A percentile compares a stretch with the other conserved stretches of the same genome.
Conservation (phyloP, 2,113 vertebrate species). For the Stigmatopora argus region DNA sequence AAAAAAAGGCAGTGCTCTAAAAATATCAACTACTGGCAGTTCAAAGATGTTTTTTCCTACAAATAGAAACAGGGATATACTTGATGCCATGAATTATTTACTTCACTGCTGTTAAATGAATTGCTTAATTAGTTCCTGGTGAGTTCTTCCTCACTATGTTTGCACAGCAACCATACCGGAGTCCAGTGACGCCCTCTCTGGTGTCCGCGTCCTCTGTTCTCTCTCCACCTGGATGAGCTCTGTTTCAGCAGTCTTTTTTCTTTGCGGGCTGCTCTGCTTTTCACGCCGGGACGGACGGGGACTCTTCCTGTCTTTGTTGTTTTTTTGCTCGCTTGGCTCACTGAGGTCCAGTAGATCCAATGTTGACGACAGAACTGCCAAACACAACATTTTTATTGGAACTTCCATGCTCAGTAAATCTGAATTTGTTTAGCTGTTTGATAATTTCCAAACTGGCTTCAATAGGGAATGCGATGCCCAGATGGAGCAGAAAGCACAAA, state of each 20-base stretch:
- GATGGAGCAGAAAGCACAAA: background rate
- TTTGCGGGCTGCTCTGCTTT: slow-evolving; percentile 75
- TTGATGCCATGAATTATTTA: slow-evolving; percentile 38
- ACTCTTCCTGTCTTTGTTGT: slow-evolving; percentile 81
- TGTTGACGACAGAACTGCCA: slow-evolving; percentile 85
- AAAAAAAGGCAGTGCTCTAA: slow-evolving; percentile 17
- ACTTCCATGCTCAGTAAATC: background rate
- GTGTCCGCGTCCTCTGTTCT: slow-evolving; percentile 75
- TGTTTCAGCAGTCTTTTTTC: slow-evolving; percentile 86
- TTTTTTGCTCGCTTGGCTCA: slow-evolving; percentile 84
- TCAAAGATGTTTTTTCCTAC: slow-evolving; percentile 6
- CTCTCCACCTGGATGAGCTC: slow-evolving; percentile 88
- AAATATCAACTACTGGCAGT: slow-evolving; percentile 14
- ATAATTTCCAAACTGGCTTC: background rate
- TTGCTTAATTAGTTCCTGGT: slow-evolving; percentile 35
- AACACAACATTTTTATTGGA: slow-evolving; percentile 9
- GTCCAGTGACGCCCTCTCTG: slow-evolving; percentile 81
- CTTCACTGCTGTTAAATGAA: slow-evolving; percentile 20
- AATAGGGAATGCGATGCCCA: background rate
- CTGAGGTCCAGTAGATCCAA: slow-evolving; percentile 95
- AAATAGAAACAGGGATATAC: slow-evolving; percentile 8
- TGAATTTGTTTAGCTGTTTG: background rate
- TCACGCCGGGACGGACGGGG: slow-evolving; percentile 70
- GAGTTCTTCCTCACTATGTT: slow-evolving; percentile 15
- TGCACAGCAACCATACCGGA: slow-evolving; percentile 64